Conservation (phyloP, 2,797 vertebrate genomes). For the Gobio occitaniae region DNA sequence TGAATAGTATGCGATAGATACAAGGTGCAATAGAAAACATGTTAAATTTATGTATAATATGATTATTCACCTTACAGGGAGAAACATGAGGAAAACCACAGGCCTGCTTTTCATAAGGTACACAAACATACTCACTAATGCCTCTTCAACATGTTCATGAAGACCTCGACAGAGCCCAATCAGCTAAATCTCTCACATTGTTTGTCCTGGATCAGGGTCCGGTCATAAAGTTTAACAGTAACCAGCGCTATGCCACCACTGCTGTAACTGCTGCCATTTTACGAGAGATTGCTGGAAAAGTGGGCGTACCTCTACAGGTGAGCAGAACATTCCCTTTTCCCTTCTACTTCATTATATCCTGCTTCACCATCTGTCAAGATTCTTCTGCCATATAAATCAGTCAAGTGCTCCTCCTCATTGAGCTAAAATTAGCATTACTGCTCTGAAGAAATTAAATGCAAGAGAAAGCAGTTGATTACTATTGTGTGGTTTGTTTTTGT, state of each 20-base stretch:
- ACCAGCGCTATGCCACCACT: slow-evolving; percentile 95
- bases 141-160: not conserved
- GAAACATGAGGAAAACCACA: slow-evolving; percentile 96
- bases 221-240: slow-evolving; percentile 95
- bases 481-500: not conserved
- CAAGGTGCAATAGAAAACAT: too few species aligned
- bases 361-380: not conserved
- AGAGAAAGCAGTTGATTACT: not conserved
- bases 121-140: not conserved
- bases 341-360: not conserved
- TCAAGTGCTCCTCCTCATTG: not conserved
- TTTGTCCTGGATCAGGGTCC: slow-evolving; percentile 83
- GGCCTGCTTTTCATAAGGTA: slow-evolving; percentile 95
- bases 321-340: not conserved
- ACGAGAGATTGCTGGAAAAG: slow-evolving; percentile 83
- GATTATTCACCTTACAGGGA: slow-evolving; percentile 77
- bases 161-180: not conserved
- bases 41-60: not conserved
- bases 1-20: not conserved
- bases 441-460: not conserved
- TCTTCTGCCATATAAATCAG: not conserved
- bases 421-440: slow-evolving; percentile 1
- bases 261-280: slow-evolving; percentile 89
- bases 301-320: slow-evolving; percentile 92
- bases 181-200: slow-evolving; percentile 7